These are phyloP conservation scores for Heliconius hortense DNA, from an alignment of 2,888 invertebrate genomes.

Conservation along the genomic window DNA sequence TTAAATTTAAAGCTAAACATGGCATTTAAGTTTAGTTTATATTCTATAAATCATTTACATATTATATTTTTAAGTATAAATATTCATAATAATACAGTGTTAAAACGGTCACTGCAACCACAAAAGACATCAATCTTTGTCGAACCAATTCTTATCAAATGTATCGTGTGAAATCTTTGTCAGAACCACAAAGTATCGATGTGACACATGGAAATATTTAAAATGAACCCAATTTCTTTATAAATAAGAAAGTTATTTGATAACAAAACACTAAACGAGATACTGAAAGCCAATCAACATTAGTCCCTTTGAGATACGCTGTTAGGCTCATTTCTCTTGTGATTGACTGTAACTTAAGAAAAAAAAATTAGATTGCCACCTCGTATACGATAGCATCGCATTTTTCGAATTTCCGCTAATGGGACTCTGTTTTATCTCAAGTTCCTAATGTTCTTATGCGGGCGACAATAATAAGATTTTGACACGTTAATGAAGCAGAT, in stretches of 20 bases:
- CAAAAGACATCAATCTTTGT: constrained; percentile 68
- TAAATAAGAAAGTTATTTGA: constrained; percentile 42
- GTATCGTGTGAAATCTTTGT: constrained; percentile 54
- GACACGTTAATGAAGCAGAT: constrained; percentile 75
- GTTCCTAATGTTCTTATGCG: constrained; percentile 78
- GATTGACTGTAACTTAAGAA: constrained; percentile 73
- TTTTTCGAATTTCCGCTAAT: constrained; percentile 72
- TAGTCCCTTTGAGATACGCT: constrained; percentile 70
- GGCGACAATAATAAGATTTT: constrained; percentile 79
- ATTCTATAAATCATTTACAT: not conserved
- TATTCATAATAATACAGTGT: not conserved
- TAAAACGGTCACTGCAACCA: constrained; percentile 24
- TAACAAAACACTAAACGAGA: constrained; percentile 37
- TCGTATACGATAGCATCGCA: constrained; percentile 73
- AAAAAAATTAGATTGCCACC: constrained; percentile 80
- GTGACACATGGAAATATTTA: constrained; percentile 35
- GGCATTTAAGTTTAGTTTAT: not conserved
- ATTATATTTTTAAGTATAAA: not conserved
- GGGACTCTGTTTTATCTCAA: constrained; percentile 80
- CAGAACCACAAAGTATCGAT: constrained; percentile 42
- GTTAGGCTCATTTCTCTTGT: constrained; percentile 72
- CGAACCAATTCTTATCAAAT: constrained; percentile 58
- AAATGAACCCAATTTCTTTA: constrained; percentile 44
- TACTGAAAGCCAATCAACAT: constrained; percentile 73
- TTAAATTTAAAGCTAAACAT: not conserved